Evolutionary conservation across 2,113 vertebrate genomes (phyloP), one percentile per base, ranked within the genome.

Genomic region (Sorex araneus): DNA sequence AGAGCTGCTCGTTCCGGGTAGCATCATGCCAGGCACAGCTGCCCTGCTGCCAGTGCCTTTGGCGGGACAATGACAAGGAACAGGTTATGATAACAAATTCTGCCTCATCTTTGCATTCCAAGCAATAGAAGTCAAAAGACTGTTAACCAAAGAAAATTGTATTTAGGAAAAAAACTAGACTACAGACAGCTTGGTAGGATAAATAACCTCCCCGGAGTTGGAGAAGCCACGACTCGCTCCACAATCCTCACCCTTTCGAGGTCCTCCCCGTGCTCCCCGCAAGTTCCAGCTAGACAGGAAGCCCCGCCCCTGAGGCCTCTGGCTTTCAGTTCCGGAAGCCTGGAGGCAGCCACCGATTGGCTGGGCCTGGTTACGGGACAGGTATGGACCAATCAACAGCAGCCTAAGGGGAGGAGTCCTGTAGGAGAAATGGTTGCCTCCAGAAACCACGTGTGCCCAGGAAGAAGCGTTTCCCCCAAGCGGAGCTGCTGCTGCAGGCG

Each of bases 191-290:
- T 30, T 1, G 28, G 50, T 60, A 85, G 40, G 27, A 47, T 1
- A 8, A 4, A 30, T 19, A 13, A n/a, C 28, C 16, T 16, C 11
- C 8, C 32, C 1, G 34, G 63, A 2, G 27, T 64, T 2, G 1
- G 32, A 8, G 16, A 27, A 7, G 16, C 0, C 1, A 15, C 32
- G 5, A 47, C 32, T 2, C 6, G 19, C 45, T 36, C 19, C 63
- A 6, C 1, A 19, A 15, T 40, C 34, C 54, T 54, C 54, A 7
- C 11, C 60, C 25, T 1, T 25, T 19, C 10, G 8, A 11, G 8
- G 8, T 15, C 1, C 34, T 15, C 1, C 34, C 32, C 10, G 9
- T 1, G 9, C 12, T 10, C 25, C 36, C 43, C 12, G 6, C n/a
- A 50, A 47, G 4, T 8, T 6, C 23, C 8, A 3, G 6, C 13